Evolutionary conservation across 1,140 invertebrate species (phyloP).

Genomic region (Aleiodes sp.): DNA sequence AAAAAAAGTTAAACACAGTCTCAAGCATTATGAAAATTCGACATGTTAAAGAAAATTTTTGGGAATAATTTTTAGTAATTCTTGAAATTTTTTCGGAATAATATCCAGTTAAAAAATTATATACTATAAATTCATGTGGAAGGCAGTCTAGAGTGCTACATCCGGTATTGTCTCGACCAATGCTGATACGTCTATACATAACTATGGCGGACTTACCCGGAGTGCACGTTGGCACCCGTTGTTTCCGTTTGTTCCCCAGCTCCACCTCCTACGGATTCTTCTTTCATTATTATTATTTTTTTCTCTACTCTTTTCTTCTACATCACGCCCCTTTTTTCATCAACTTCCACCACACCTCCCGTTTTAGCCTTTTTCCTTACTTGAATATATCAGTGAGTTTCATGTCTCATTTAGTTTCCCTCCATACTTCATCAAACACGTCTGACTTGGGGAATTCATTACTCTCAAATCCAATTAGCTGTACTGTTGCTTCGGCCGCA

Average conservation of each 20-base stretch:
- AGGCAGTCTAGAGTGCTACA: slow-evolving; percentile 21
- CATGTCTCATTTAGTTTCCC: neutral
- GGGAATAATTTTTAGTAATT: neutral
- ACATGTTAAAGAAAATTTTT: neutral
- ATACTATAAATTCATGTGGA: neutral
- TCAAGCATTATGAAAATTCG: too few relatives aligned
- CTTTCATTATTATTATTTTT: neutral
- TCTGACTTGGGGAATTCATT: neutral
- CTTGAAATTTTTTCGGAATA: too few relatives aligned
- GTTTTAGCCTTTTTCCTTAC: neutral
- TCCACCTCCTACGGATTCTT: neutral
- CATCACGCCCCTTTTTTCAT: slow-evolving; percentile 10
- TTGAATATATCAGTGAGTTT: neutral
- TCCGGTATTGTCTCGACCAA: slow-evolving; percentile 29
- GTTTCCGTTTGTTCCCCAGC: slow-evolving; percentile 32
- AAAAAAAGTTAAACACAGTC: too few relatives aligned
- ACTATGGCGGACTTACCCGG: slow-evolving; percentile 25
- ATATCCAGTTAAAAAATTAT: too few relatives aligned
- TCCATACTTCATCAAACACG: neutral
- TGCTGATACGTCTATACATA: slow-evolving; percentile 8
- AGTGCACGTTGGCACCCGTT: slow-evolving; percentile 24
- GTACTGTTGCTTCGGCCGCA: neutral
- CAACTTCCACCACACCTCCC: slow-evolving; percentile 13
- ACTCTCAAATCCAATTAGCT: neutral
- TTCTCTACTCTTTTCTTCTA: neutral